These are phyloP conservation scores for Toxostoma redivivum DNA, from an alignment of 2,113 vertebrate genomes.

Conservation along the genomic window DNA sequence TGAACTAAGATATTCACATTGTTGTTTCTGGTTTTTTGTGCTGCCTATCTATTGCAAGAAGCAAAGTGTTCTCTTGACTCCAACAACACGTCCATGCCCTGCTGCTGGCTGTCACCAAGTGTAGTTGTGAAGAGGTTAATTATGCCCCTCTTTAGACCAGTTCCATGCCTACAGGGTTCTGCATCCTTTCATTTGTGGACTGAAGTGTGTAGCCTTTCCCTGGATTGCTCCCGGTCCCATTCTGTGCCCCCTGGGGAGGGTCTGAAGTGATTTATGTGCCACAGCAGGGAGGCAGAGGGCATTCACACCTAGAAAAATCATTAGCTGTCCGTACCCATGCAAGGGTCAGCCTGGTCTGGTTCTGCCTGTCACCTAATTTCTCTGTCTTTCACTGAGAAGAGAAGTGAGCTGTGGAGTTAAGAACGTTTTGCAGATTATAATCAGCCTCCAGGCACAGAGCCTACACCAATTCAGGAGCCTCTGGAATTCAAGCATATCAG, in stretches of 20 bases:
- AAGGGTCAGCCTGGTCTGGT: background rate
- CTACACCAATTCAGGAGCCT: background rate
- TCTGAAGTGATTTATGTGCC: background rate
- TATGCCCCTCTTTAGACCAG: background rate
- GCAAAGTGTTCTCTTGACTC: background rate
- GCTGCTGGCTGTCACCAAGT: background rate
- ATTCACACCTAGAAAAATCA: background rate
- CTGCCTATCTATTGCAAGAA: background rate
- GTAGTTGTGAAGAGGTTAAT: background rate
- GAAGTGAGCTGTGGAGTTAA: background rate
- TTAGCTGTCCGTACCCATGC: rapidly evolving
- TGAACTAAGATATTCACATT: background rate
- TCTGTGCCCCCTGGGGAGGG: background rate
- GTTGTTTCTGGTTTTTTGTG: background rate
- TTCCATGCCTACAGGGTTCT: background rate
- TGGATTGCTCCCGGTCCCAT: background rate
- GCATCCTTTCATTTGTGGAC: background rate
- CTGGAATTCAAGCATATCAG: background rate
- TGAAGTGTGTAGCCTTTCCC: background rate
- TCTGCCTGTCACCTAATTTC: background rate
- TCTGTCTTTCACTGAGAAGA: background rate
- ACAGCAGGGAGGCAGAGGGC: background rate
- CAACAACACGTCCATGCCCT: background rate
- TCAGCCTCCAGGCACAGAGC: background rate
- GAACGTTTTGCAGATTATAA: background rate